phyloP scores from a whole-genome alignment of 2,113 vertebrate genomes.

The Nothoprocta pentlandii region DNA sequence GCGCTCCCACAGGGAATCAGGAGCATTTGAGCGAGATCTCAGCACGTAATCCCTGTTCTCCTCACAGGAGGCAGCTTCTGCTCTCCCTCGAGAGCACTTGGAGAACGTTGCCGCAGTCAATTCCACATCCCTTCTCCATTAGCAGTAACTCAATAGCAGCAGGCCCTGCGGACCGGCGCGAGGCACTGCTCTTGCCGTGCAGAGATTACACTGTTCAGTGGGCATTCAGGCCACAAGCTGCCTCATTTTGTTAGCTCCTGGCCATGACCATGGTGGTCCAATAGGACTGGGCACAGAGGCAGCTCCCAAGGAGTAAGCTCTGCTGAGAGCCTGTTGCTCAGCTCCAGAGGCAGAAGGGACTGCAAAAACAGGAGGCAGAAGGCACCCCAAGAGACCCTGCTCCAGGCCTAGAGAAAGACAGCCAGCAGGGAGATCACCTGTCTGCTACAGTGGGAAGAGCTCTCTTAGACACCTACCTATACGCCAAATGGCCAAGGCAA shows the following conservation, averaged over 20 bases:
- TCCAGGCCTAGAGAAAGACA: not conserved
- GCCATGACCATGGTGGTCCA: not conserved
- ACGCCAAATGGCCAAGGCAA: not conserved
- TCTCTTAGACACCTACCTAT: not conserved
- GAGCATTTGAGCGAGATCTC: not conserved
- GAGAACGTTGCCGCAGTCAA: not conserved
- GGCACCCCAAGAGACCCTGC: rapidly evolving
- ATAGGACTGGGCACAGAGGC: not conserved
- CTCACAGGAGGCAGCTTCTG: not conserved
- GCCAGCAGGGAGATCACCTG: not conserved
- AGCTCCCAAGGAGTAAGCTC: not conserved
- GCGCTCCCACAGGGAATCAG: not conserved
- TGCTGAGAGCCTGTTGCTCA: rapidly evolving
- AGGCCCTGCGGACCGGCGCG: not conserved
- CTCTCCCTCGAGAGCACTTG: not conserved
- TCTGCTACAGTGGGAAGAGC: not conserved
- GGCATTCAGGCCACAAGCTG: not conserved
- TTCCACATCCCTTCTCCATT: slow-evolving; percentile 26
- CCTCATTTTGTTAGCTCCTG: slow-evolving; percentile 1
- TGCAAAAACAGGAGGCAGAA: not conserved
- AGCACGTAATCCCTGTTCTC: not conserved
- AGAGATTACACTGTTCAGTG: slow-evolving; percentile 33
- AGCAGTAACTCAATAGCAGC: slow-evolving; percentile 27
- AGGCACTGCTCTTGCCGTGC: not conserved
- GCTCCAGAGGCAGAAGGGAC: not conserved